Evolutionary conservation across 2,888 invertebrate species (phyloP).

Genomic region (Nematopogon swammerdamellus): DNA sequence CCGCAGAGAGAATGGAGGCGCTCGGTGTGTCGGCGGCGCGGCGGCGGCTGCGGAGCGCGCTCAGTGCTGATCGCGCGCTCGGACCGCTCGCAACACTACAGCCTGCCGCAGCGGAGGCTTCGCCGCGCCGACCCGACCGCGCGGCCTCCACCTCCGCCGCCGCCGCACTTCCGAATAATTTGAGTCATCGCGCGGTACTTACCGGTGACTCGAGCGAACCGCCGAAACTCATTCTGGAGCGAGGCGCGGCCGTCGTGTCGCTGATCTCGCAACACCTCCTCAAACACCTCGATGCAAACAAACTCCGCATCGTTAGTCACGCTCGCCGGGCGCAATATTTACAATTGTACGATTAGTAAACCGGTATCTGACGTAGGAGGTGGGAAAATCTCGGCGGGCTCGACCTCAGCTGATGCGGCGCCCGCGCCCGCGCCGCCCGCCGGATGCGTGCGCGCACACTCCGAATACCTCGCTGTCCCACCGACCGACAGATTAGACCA

Average conservation of each 20-base stretch:
- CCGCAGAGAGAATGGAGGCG: constrained; percentile 57
- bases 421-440: too few relatives aligned
- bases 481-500: too few relatives aligned
- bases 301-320: too few relatives aligned
- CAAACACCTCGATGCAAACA: neutral
- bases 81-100: constrained; percentile 8
- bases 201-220: constrained; percentile 19
- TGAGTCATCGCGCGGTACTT: constrained; percentile 25
- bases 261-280: neutral
- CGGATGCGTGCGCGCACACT: neutral
- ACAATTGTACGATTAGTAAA: neutral
- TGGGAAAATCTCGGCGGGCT: neutral
- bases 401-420: neutral
- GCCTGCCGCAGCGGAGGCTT: constrained; percentile 11
- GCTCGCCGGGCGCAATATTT: neutral
- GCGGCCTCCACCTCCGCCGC: constrained; percentile 21
- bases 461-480: neutral
- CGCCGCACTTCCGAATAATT: neutral
- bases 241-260: neutral
- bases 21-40: constrained; percentile 45
- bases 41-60: constrained; percentile 36
- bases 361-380: neutral
- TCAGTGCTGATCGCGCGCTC: constrained; percentile 24
- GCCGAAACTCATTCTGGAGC: too few relatives aligned
- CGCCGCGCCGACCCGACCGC: too few relatives aligned